Evolutionary conservation across 2,888 invertebrate species (phyloP).

Genomic region (Spicauda simplicius): DNA sequence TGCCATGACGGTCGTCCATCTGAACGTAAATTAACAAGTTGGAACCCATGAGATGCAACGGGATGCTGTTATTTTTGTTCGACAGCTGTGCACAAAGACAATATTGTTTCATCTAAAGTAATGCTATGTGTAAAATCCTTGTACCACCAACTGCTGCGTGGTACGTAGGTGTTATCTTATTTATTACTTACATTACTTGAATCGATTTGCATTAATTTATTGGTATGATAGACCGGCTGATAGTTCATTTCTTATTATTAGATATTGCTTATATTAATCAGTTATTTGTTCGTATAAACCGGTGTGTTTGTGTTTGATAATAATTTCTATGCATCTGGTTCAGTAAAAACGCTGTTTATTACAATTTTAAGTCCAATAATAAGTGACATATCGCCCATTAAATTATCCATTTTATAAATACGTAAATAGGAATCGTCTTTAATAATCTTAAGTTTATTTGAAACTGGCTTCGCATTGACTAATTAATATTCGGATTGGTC

Average conservation of each 20-base stretch:
- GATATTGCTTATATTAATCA: conserved; percentile 23
- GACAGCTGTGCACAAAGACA: conserved; percentile 20
- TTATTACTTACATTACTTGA: conserved; percentile 47
- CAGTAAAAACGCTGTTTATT: neutral
- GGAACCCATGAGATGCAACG: conserved; percentile 3
- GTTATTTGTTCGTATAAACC: conserved; percentile 24
- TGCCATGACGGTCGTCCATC: conserved; percentile 11
- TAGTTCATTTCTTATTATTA: conserved; percentile 29
- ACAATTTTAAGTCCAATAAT: neutral
- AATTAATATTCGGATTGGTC: conserved; percentile 14
- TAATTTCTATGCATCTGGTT: neutral
- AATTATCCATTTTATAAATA: neutral
- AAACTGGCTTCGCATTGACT: conserved; percentile 5
- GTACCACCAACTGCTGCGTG: conserved; percentile 20
- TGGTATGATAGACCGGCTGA: conserved; percentile 21
- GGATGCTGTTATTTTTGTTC: conserved; percentile 19
- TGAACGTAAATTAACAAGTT: conserved; percentile 21
- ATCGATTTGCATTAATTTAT: conserved; percentile 42
- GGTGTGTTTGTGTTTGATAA: conserved; percentile 5
- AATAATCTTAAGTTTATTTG: neutral
- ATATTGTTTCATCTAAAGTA: conserved; percentile 26
- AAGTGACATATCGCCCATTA: neutral
- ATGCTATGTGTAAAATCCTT: conserved; percentile 30
- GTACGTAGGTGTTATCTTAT: conserved; percentile 48
- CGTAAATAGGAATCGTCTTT: neutral